These are phyloP conservation scores for Drosophila repletoides DNA, from an alignment of 1,140 invertebrate species.

Conservation along the genomic window DNA sequence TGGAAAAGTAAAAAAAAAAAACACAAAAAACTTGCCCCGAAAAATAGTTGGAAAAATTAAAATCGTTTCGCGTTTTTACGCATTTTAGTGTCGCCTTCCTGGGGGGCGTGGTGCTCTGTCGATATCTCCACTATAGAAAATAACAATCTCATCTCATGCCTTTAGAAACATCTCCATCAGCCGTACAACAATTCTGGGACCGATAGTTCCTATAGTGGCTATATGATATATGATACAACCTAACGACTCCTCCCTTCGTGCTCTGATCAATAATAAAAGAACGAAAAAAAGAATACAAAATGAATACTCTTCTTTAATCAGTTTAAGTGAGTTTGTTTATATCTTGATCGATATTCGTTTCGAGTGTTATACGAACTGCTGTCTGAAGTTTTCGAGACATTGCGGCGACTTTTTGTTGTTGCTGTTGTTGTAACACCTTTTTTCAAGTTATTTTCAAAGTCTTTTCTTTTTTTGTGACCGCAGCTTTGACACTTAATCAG, in stretches of 20 bases:
- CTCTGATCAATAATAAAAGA: no score
- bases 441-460: background rate
- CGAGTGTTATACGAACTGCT: background rate
- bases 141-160: no score
- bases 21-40: slow-evolving; percentile 17
- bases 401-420: slow-evolving; percentile 30
- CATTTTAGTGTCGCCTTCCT: slow-evolving; percentile 22
- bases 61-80: slow-evolving; percentile 28
- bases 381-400: slow-evolving; percentile 35
- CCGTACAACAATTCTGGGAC: no score
- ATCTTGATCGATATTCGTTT: background rate
- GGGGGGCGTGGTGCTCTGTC: background rate
- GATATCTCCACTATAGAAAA: no score
- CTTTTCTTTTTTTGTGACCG: slow-evolving; percentile 27
- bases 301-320: no score
- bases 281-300: no score
- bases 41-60: slow-evolving; percentile 13
- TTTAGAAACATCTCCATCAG: no score
- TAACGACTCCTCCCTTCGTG: no score
- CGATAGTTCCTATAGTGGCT: no score
- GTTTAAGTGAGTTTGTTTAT: no score
- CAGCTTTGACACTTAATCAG: slow-evolving; percentile 66
- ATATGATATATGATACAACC: no score
- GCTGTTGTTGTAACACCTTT: background rate
- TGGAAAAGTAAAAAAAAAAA: slow-evolving; percentile 28